These are phyloP conservation scores for Oryzias sinensis DNA, from an alignment of 2,797 vertebrate genomes.

Conservation along the genomic window DNA sequence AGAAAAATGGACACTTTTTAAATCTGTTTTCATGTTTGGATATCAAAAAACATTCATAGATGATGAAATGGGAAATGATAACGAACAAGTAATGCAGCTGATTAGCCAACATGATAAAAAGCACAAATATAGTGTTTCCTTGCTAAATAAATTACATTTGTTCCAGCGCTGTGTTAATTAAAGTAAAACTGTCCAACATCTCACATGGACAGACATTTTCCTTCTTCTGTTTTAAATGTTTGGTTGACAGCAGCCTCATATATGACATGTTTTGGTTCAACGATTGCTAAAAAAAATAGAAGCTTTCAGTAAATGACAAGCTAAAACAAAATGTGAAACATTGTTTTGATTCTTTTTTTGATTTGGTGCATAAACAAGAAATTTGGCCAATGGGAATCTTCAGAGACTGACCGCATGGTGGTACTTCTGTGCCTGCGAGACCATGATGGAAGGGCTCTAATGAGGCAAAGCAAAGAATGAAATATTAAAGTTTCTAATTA, in stretches of 20 bases:
- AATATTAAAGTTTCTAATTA: conserved; percentile 86
- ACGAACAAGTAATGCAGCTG: not conserved
- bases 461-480: conserved; percentile 79
- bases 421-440: conserved; percentile 51
- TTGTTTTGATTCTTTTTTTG: conserved; percentile 10
- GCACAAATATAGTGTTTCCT: too few relatives aligned
- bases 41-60: too few relatives aligned
- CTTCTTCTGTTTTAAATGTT: conserved; percentile 17
- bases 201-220: not conserved
- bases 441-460: conserved; percentile 76
- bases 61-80: not conserved
- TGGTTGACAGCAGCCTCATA: conserved; percentile 30
- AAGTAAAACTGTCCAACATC: too few relatives aligned
- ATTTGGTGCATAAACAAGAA: conserved; percentile 25
- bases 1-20: conserved; percentile 29
- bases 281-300: conserved; percentile 20
- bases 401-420: conserved; percentile 43
- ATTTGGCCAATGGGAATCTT: conserved; percentile 44
- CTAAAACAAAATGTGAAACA: conserved; percentile 14
- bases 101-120: not conserved
- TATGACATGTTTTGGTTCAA: conserved; percentile 21
- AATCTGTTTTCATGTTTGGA: conserved; percentile 1
- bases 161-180: too few relatives aligned
- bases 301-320: conserved; percentile 24
- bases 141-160: too few relatives aligned